Percentiles rank a stretch among this genome's conserved stretches.
These are phyloP conservation scores for Hemicentrotus pulcherrimus DNA, from an alignment of 35 echinoderm and acorn worm species.

Conservation along the genomic window DNA sequence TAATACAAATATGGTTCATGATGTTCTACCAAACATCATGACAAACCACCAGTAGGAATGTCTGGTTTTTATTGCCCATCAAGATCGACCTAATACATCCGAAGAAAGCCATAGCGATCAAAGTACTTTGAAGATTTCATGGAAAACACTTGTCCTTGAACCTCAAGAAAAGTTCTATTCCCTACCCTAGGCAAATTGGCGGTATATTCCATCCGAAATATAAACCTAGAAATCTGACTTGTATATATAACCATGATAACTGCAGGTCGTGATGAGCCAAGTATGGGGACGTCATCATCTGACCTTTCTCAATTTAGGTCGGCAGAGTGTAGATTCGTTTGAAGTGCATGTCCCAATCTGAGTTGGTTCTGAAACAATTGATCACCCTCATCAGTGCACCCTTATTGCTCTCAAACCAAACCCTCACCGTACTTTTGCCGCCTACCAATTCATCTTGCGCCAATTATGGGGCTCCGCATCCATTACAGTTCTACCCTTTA, in stretches of 20 bases:
- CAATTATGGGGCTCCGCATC: constrained; percentile 1
- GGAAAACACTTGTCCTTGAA: not conserved
- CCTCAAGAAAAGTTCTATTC: not conserved
- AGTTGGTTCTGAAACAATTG: constrained; percentile 39
- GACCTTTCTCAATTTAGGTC: constrained; percentile 33
- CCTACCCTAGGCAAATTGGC: not conserved
- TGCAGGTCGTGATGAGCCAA: not conserved
- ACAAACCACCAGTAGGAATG: not conserved
- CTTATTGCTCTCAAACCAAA: constrained; percentile 18
- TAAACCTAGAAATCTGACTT: not conserved
- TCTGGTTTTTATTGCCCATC: constrained; percentile 11
- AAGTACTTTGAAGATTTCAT: not conserved
- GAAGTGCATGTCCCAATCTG: not conserved
- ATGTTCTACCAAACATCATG: not conserved
- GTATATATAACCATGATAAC: not conserved
- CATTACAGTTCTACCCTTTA: constrained; percentile 28
- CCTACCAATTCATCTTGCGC: constrained; percentile 36
- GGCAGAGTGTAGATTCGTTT: constrained; percentile 23
- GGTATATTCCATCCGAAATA: not conserved
- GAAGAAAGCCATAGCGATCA: not conserved
- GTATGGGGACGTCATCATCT: not conserved
- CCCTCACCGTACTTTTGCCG: constrained; percentile 26
- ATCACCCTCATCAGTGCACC: constrained; percentile 33
- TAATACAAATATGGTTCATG: not conserved
- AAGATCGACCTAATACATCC: not conserved